Conservation (phyloP, 1,140 invertebrate genomes). For the Neotoxoptera formosana region DNA sequence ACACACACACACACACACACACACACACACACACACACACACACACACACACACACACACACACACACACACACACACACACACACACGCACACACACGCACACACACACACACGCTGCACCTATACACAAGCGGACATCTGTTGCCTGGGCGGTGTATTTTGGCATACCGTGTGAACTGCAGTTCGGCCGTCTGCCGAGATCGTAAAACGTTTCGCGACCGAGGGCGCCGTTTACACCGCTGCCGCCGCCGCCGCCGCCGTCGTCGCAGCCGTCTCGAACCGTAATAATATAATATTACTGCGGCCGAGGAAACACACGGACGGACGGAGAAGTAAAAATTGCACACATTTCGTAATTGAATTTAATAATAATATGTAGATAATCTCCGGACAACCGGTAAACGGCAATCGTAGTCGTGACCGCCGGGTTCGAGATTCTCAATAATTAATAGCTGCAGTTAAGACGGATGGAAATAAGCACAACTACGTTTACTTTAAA, state of each 20-base stretch:
- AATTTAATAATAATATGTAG: neutral
- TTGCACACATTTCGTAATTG: neutral
- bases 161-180: slow-evolving; percentile 51
- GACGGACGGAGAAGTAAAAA: neutral
- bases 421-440: no score
- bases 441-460: neutral
- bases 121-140: neutral
- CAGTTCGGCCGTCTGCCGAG: slow-evolving; percentile 3
- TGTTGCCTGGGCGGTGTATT: slow-evolving; percentile 51
- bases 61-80: neutral
- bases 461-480: neutral
- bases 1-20: neutral
- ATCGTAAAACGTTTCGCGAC: slow-evolving; percentile 53
- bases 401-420: neutral
- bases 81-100: neutral
- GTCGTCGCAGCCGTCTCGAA: neutral
- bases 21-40: neutral
- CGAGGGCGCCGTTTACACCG: slow-evolving; percentile 40
- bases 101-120: neutral
- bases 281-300: neutral
- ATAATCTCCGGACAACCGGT: neutral
- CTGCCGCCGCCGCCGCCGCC: no score
- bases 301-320: no score
- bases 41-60: neutral
- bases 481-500: neutral